These are phyloP conservation scores for Campoletis raptor DNA, from an alignment of 2,888 invertebrate genomes.

Conservation along the genomic window DNA sequence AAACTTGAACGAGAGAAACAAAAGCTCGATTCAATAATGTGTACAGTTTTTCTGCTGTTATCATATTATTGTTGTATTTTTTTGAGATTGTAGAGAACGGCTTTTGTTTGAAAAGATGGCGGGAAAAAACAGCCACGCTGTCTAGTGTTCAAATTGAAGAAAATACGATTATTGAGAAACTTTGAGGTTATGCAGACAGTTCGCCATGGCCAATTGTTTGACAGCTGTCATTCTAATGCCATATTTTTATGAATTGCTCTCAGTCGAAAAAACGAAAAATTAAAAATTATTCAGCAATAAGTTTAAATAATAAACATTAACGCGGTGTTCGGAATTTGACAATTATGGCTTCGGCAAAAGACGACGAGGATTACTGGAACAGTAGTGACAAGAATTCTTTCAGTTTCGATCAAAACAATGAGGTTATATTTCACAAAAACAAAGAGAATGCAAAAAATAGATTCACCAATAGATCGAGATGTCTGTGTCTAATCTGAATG, in stretches of 20 bases:
- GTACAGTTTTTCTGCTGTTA: neutral
- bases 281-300: neutral
- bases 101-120: neutral
- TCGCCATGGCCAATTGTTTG: neutral
- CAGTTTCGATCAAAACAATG: slow-evolving; percentile 91
- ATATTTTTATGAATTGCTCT: neutral
- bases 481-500: neutral
- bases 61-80: neutral
- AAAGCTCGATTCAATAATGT: neutral
- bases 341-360: slow-evolving; percentile 81
- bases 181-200: neutral
- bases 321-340: neutral
- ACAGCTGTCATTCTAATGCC: neutral
- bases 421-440: slow-evolving; percentile 84
- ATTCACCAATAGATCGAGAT: neutral
- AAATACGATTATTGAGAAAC: neutral
- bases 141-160: neutral
- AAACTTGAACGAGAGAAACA: neutral
- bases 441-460: neutral
- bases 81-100: neutral
- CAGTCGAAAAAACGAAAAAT: neutral
- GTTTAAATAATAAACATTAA: neutral
- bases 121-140: neutral
- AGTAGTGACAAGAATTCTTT: slow-evolving; percentile 90
- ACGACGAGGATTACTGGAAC: slow-evolving; percentile 93